Conservation (phyloP, 2,113 vertebrate species). For the Semnopithecus entellus region DNA sequence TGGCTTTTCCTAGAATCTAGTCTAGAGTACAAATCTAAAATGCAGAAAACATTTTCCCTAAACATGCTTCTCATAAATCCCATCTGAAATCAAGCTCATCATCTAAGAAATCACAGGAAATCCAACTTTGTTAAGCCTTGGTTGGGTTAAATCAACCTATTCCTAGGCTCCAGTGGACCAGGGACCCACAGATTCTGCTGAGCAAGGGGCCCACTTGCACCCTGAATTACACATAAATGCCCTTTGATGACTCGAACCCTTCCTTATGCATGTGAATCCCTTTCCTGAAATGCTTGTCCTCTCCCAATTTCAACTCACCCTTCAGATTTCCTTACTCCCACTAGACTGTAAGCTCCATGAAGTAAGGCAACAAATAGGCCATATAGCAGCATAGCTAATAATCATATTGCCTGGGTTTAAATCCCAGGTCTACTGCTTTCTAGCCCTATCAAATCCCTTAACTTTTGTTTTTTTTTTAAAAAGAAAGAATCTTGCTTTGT, state of each 20-base stretch:
- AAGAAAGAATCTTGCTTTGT: too few relatives aligned
- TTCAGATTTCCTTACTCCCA: neutral
- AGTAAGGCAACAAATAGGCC: neutral
- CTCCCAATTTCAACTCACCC: neutral
- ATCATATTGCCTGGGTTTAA: neutral
- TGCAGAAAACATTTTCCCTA: neutral
- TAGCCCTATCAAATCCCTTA: neutral
- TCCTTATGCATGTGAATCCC: neutral
- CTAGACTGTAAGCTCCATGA: neutral
- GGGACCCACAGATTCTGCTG: neutral
- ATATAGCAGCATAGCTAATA: neutral
- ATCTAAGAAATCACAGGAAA: constrained; percentile 27
- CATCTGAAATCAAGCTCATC: constrained; percentile 17
- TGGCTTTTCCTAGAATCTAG: neutral
- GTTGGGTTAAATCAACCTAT: neutral
- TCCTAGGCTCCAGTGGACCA: neutral
- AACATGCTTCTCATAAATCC: constrained; percentile 24
- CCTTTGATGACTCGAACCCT: neutral
- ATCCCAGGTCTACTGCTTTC: neutral
- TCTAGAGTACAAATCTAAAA: constrained; percentile 22
- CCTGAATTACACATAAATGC: neutral
- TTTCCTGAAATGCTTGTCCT: neutral
- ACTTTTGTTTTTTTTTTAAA: neutral
- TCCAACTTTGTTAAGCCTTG: neutral
- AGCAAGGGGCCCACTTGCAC: neutral